phyloP scores from a whole-genome alignment of 1,140 invertebrate species.

The Polypedilum vanderplanki region DNA sequence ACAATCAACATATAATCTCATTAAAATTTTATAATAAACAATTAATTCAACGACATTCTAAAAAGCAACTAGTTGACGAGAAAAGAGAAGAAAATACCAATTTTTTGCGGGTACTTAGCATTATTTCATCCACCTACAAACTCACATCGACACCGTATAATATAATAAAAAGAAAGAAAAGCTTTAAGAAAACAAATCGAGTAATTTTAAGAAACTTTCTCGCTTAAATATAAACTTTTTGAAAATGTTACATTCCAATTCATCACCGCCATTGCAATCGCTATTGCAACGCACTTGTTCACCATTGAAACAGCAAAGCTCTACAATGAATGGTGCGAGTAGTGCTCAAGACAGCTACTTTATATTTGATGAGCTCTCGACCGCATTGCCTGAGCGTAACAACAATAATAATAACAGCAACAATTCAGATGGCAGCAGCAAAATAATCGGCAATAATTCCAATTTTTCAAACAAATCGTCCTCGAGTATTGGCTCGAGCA shows the following conservation, averaged over 20 bases:
- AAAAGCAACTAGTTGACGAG: too few relatives aligned
- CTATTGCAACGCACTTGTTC: slow-evolving; percentile 20
- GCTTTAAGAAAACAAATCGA: slow-evolving; percentile 9
- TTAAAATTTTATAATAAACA: neutral
- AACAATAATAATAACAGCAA: neutral
- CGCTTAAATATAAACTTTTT: neutral
- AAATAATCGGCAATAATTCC: slow-evolving; percentile 7
- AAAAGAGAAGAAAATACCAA: too few relatives aligned
- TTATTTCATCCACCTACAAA: neutral
- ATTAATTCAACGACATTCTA: neutral
- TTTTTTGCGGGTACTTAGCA: slow-evolving; percentile 10
- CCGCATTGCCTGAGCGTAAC: slow-evolving; percentile 25
- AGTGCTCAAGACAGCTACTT: slow-evolving; percentile 25
- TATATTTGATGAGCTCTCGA: slow-evolving; percentile 30
- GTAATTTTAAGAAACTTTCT: neutral
- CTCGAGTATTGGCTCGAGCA: slow-evolving; percentile 22
- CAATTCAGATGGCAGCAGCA: neutral
- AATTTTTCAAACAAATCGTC: slow-evolving; percentile 21
- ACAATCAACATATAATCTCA: slow-evolving; percentile 6
- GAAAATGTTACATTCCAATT: slow-evolving; percentile 20
- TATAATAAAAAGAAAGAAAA: slow-evolving; percentile 10
- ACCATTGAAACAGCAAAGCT: neutral
- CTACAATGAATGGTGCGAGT: slow-evolving; percentile 11
- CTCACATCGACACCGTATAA: neutral
- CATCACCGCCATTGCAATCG: slow-evolving; percentile 22